These are phyloP conservation scores for Neomonachus schauinslandi DNA, from an alignment of 2,113 vertebrate genomes.

Conservation along the genomic window DNA sequence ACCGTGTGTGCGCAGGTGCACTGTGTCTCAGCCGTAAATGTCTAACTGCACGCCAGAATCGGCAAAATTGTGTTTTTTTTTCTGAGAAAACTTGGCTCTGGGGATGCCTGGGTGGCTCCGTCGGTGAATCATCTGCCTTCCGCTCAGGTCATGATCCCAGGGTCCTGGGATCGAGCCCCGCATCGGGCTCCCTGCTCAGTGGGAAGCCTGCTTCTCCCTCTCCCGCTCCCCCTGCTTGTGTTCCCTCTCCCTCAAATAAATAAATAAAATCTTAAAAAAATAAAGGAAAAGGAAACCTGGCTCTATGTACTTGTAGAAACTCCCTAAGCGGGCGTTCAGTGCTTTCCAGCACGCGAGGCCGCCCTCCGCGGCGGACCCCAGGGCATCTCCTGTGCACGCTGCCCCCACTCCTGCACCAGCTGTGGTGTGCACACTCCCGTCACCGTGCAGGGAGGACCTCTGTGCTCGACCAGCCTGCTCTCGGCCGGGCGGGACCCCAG, in stretches of 20 bases:
- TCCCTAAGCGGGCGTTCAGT: fast-evolving
- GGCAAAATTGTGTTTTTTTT: neutral
- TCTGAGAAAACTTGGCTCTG: neutral
- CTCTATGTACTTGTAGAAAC: neutral
- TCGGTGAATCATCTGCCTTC: neutral
- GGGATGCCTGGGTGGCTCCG: neutral
- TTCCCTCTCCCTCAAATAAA: neutral
- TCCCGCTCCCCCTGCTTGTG: neutral
- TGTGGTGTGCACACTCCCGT: fast-evolving
- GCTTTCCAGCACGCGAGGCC: fast-evolving
- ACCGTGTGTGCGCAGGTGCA: fast-evolving
- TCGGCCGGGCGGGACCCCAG: fast-evolving
- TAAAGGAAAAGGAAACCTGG: too few relatives aligned
- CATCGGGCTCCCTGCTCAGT: neutral
- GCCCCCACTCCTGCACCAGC: fast-evolving
- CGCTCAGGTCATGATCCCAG: too few relatives aligned
- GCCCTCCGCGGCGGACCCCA: fast-evolving
- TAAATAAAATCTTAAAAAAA: neutral
- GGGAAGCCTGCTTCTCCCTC: neutral
- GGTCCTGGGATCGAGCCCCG: neutral
- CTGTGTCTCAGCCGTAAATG: neutral
- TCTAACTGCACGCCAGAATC: neutral
- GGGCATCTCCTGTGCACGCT: neutral
- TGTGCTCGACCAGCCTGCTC: neutral
- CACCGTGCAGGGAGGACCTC: neutral